phyloP scores from a whole-genome alignment of 2,113 vertebrate species.

The Poicephalus gulielmi region DNA sequence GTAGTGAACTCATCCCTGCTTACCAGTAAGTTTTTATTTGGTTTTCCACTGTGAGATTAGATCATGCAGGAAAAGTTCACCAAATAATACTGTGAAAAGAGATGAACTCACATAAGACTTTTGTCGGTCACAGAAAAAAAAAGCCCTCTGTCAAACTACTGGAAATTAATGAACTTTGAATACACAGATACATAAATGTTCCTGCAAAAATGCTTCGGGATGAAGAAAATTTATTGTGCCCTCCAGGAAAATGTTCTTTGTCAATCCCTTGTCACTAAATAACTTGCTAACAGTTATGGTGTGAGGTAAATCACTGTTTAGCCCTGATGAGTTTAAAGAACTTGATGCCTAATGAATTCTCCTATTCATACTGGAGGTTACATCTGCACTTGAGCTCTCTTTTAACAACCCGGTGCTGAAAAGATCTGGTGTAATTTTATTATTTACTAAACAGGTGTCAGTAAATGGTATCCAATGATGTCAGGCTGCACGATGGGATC shows the following conservation, averaged over 20 bases:
- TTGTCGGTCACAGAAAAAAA: conserved; percentile 54
- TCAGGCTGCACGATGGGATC: not conserved
- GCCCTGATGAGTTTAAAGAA: conserved; percentile 50
- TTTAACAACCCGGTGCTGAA: conserved; percentile 45
- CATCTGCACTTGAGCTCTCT: not conserved
- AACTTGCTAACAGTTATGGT: conserved; percentile 51
- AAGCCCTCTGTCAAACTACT: conserved; percentile 65
- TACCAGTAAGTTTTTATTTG: conserved; percentile 69
- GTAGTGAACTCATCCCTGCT: conserved; percentile 66
- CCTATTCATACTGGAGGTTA: conserved; percentile 32
- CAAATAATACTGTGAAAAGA: conserved; percentile 72
- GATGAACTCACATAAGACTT: conserved; percentile 72
- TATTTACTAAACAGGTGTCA: conserved; percentile 49
- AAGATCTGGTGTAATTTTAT: conserved; percentile 35
- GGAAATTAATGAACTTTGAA: conserved; percentile 71
- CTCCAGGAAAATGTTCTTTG: conserved; percentile 55
- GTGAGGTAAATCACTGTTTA: conserved; percentile 1
- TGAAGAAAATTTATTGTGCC: conserved; percentile 45
- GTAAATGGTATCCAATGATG: not conserved
- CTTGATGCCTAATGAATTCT: conserved; percentile 49
- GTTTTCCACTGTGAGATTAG: conserved; percentile 74
- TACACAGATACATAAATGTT: conserved; percentile 67
- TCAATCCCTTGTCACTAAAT: conserved; percentile 56
- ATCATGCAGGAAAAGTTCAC: conserved; percentile 73
- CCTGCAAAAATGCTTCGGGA: conserved; percentile 46